phyloP scores from a whole-genome alignment of 2,113 vertebrate species.

The Zosterops lateralis region DNA sequence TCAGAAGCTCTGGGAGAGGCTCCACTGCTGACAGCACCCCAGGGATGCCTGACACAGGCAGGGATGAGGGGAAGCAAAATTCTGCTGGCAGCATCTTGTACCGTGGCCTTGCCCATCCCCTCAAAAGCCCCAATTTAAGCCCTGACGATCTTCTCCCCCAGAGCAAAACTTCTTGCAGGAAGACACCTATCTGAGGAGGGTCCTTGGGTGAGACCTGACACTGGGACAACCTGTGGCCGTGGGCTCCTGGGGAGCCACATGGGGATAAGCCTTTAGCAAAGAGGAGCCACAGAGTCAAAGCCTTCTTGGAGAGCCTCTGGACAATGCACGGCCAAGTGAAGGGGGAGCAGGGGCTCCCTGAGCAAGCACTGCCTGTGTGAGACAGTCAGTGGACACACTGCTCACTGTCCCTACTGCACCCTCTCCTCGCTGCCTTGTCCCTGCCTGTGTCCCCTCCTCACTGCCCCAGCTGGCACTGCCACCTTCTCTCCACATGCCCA shows the following conservation, averaged over 20 bases:
- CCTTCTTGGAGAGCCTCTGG: not conserved
- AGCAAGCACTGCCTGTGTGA: not conserved
- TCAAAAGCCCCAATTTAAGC: not conserved
- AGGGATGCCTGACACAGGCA: not conserved
- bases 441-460: not conserved
- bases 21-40: not conserved
- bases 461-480: not conserved
- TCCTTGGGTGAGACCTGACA: not conserved
- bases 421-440: not conserved
- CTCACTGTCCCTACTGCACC: not conserved
- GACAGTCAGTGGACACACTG: not conserved
- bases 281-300: not conserved
- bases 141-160: slow-evolving; percentile 60
- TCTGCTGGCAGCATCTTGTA: slow-evolving; percentile 49
- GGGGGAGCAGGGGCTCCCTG: not conserved
- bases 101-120: not conserved
- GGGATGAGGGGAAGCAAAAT: not conserved
- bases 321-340: fast-evolving
- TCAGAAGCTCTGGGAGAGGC: not conserved
- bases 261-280: not conserved
- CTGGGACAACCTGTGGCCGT: not conserved
- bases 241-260: fast-evolving
- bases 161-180: slow-evolving; percentile 57
- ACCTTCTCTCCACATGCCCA: not conserved
- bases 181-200: slow-evolving; percentile 30